Conservation (phyloP, 2,797 vertebrate genomes). For the Coluber constrictor region DNA sequence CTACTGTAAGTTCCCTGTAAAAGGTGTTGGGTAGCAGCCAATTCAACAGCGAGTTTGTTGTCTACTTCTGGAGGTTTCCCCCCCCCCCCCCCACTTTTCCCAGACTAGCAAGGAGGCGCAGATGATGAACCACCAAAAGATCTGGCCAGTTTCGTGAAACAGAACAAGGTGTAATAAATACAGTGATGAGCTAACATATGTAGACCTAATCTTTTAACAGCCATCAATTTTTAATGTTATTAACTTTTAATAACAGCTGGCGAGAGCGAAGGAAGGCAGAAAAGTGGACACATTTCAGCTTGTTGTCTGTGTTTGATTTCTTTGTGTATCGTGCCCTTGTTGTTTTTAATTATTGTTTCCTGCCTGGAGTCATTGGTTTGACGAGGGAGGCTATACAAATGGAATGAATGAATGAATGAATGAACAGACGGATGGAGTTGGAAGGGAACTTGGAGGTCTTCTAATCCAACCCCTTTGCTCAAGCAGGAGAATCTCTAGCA, state of each 20-base stretch:
- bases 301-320: neutral
- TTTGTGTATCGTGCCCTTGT: neutral
- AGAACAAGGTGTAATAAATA: too few relatives aligned
- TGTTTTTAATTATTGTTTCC: neutral
- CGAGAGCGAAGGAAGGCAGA: neutral
- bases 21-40: neutral
- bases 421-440: too few relatives aligned
- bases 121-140: too few relatives aligned
- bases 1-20: neutral
- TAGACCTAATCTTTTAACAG: too few relatives aligned
- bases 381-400: neutral
- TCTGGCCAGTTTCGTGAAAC: too few relatives aligned
- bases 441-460: too few relatives aligned
- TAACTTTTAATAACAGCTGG: neutral
- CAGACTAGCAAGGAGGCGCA: too few relatives aligned
- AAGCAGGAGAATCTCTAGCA: too few relatives aligned
- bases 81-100: accelerated
- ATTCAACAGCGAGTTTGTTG: neutral
- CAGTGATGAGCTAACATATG: too few relatives aligned
- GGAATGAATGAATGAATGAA: too few relatives aligned
- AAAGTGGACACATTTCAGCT: neutral
- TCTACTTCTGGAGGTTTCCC: neutral
- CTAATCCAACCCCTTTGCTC: too few relatives aligned
- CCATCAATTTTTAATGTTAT: neutral
- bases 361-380: neutral